A percentile compares a stretch with the other conserved stretches of the same genome.
Evolutionary conservation across 1,140 invertebrate genomes (phyloP).

Genomic region (Heliconius nattereri): DNA sequence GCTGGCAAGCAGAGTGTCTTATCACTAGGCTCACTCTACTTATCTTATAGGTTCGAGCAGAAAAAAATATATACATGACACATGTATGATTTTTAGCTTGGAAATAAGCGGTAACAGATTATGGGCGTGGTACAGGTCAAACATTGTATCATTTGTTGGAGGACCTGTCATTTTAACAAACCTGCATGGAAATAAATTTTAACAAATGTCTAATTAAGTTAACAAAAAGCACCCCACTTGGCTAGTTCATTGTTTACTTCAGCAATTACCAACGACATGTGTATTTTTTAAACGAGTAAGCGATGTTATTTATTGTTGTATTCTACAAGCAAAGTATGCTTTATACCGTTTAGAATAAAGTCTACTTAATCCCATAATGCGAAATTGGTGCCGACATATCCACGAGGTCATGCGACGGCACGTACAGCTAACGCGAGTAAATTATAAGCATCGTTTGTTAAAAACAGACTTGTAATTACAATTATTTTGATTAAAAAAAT

Average conservation of each 20-base stretch:
- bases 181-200: constrained; percentile 19
- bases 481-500: constrained; percentile 17
- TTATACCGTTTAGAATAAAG: constrained; percentile 29
- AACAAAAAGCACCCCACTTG: not conserved
- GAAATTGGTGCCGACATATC: constrained; percentile 10
- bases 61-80: too few relatives aligned
- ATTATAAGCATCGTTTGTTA: constrained; percentile 26
- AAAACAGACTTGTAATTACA: constrained; percentile 18
- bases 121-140: not conserved
- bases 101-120: not conserved
- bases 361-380: constrained; percentile 26
- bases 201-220: constrained; percentile 20
- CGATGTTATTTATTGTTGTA: constrained; percentile 19
- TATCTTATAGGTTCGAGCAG: too few relatives aligned
- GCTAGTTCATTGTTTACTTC: constrained; percentile 25
- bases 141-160: not conserved
- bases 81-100: not conserved
- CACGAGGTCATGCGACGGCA: constrained; percentile 28
- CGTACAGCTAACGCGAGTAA: constrained; percentile 30
- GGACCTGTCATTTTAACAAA: not conserved
- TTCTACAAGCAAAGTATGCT: constrained; percentile 19
- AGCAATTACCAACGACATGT: not conserved
- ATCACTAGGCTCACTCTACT: too few relatives aligned
- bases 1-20: too few relatives aligned
- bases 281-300: constrained; percentile 19